phyloP scores from a whole-genome alignment of 92 coral and sea anemone genomes.

The Umimayanthus kanabou region DNA sequence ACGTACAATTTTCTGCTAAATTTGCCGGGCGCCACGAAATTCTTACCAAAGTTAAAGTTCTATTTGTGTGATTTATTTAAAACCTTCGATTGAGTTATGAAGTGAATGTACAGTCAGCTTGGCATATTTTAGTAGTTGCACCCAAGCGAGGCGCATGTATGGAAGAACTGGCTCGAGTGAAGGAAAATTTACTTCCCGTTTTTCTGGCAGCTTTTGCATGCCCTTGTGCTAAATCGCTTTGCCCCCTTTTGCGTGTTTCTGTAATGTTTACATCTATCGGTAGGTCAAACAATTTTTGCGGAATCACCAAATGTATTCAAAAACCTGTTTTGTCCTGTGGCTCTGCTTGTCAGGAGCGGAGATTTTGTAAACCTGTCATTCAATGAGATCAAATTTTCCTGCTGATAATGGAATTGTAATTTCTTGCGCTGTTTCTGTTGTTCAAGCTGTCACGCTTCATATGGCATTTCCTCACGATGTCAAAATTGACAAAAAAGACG shows the following conservation, averaged over 20 bases:
- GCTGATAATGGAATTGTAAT: constrained; percentile 28
- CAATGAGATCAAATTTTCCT: neutral
- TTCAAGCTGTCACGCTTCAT: neutral
- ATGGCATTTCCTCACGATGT: constrained; percentile 17
- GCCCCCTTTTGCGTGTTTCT: neutral
- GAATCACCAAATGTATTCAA: neutral
- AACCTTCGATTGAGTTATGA: neutral
- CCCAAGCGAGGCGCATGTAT: neutral
- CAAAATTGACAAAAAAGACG: neutral
- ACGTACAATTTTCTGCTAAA: neutral
- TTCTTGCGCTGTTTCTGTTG: neutral
- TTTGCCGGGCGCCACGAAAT: neutral
- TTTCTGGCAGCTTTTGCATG: neutral
- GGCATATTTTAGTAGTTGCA: neutral
- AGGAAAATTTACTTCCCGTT: neutral
- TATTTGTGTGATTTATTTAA: too few species aligned
- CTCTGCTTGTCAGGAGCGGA: neutral
- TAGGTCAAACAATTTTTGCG: neutral
- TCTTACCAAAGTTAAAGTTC: neutral
- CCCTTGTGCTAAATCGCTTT: neutral
- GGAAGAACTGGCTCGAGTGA: neutral
- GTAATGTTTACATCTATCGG: constrained; percentile 20
- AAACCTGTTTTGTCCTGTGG: neutral
- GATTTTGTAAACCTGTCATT: neutral
- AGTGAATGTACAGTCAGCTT: neutral